These are phyloP conservation scores for Laterallus jamaicensis DNA, from an alignment of 2,113 vertebrate species.

Conservation along the genomic window DNA sequence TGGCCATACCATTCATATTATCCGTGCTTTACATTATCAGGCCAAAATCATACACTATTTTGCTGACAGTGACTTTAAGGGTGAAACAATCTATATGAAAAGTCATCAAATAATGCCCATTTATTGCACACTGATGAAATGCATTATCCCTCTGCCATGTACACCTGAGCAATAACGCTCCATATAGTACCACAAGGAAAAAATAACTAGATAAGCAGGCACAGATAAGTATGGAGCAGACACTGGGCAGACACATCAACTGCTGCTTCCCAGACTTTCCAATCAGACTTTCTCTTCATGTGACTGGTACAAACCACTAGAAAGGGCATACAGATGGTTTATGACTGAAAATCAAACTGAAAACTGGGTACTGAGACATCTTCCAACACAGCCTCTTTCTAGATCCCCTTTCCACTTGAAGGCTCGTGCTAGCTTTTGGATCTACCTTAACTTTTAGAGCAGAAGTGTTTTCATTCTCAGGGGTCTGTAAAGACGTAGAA, in stretches of 20 bases:
- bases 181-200: not conserved
- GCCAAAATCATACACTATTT: not conserved
- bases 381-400: not conserved
- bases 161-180: not conserved
- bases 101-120: not conserved
- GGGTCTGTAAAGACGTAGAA: not conserved
- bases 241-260: not conserved
- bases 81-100: not conserved
- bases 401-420: not conserved
- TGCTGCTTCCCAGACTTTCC: not conserved
- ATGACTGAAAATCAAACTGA: not conserved
- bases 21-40: constrained; percentile 41
- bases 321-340: not conserved
- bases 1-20: constrained; percentile 27
- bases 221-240: not conserved
- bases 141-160: not conserved
- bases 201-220: constrained; percentile 7
- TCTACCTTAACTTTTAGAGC: not conserved
- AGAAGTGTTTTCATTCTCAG: not conserved
- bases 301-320: not conserved
- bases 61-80: not conserved
- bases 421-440: not conserved
- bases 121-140: not conserved
- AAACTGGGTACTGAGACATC: not conserved
- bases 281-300: not conserved